phyloP scores from a whole-genome alignment of 2,888 invertebrate species.

The Tipula helvola region DNA sequence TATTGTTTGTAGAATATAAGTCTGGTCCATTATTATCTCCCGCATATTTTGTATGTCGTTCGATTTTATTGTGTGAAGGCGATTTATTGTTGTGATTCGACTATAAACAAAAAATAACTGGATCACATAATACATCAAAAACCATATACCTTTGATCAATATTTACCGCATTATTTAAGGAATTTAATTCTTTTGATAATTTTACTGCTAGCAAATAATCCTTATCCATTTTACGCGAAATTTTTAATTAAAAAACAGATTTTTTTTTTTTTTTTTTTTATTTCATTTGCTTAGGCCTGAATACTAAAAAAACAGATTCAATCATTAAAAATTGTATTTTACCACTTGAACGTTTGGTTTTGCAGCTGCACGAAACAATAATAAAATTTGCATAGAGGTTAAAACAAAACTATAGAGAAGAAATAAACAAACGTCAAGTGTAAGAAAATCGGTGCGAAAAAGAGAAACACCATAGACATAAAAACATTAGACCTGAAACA shows the following conservation, averaged over 20 bases:
- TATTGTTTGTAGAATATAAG: slow-evolving; percentile 29
- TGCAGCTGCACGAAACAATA: neutral
- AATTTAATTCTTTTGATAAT: slow-evolving; percentile 20
- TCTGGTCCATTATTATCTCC: slow-evolving; percentile 18
- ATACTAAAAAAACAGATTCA: neutral
- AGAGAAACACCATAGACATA: too few species aligned
- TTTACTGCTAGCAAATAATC: slow-evolving; percentile 22
- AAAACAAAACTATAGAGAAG: too few species aligned
- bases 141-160: neutral
- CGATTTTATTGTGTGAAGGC: neutral
- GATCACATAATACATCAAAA: neutral
- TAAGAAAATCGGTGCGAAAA: too few species aligned
- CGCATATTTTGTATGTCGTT: neutral
- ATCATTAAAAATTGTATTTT: neutral
- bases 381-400: neutral
- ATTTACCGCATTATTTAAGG: neutral
- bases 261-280: too few species aligned
- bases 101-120: neutral
- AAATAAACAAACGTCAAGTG: too few species aligned
- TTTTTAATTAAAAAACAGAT: neutral
- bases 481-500: too few species aligned
- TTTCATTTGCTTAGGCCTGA: too few species aligned
- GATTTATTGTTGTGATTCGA: neutral
- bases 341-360: neutral
- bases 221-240: slow-evolving; percentile 14